phyloP scores from a whole-genome alignment of 2,888 invertebrate species.

The Drosophila trichaetosa region DNA sequence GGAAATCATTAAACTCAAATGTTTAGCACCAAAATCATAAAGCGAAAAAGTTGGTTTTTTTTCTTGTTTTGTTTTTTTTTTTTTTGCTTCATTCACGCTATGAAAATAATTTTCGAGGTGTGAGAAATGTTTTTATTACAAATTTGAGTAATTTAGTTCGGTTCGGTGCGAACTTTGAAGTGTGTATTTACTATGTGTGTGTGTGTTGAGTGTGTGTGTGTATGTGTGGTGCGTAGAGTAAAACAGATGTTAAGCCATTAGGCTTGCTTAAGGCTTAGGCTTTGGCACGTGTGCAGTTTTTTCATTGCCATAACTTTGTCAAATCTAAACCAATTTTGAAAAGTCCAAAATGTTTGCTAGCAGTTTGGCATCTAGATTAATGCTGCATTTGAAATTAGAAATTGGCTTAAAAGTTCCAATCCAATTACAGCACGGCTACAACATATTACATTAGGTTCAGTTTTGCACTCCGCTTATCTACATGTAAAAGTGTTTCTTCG shows the following conservation, averaged over 20 bases:
- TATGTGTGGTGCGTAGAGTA: not conserved
- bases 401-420: not conserved
- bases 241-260: constrained; percentile 4
- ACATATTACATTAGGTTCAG: not conserved
- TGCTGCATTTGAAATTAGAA: not conserved
- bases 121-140: constrained; percentile 54
- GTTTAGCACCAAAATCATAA: constrained; percentile 39
- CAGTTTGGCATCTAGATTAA: not conserved
- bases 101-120: constrained; percentile 43
- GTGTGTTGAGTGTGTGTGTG: not conserved
- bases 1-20: constrained; percentile 49
- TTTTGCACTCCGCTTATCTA: not conserved
- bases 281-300: not conserved
- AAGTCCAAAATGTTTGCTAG: not conserved
- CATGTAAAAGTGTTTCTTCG: not conserved
- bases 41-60: constrained; percentile 31
- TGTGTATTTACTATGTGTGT: constrained; percentile 8
- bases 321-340: too few species aligned
- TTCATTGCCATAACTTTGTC: not conserved
- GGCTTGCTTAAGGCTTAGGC: not conserved
- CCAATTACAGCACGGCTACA: not conserved
- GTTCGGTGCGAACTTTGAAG: constrained; percentile 25
- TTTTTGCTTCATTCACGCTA: constrained; percentile 20
- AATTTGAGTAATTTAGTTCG: constrained; percentile 61
- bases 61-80: not conserved